Base-by-base conservation (phyloP, 2,113 vertebrate species). In the Monarcha castaneiventris region DNA sequence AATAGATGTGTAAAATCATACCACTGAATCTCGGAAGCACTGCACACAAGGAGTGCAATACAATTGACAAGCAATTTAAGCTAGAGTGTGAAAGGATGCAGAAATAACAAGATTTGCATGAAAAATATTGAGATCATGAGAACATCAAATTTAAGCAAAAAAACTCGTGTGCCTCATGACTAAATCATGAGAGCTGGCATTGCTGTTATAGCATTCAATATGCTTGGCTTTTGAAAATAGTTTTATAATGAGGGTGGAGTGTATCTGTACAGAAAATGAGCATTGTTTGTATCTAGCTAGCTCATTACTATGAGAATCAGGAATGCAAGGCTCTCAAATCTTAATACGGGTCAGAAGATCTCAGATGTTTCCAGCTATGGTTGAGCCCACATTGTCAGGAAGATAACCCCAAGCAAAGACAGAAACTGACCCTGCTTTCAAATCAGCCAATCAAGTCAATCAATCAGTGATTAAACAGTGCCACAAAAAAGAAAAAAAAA, bases 71-170 rank as follows among this genome's bases (percentile, higher is more conserved):
- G 97, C 97, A 98, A 98, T 98, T 98, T 98, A 97, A 98, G 90
- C 95, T 96, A 69, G 76, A 98, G 96, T 96, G 96, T 97, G 98
- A 98, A 98, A 97, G 97, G 97, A 98, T 97, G 97, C 97, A 98
- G 97, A 98, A 98, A 98, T 98, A 98, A 98, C 97, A 97, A 98
- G 98, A 98, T 98, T 98, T 98, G 98, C 98, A 98, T 98, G 97
- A 98, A 98, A 98, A 98, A 98, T 97, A 98, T 98, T 98, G 97
- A 98, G 97, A 98, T 98, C 96, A 97, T 96, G 97, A 97, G 97
- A 98, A 98, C 98, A 98, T 98, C 96, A 97, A 97, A 98, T 98
- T 98, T 98, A 98, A 98, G 98, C 67, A 26, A 96, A 98, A 98
- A 98, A 98, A 96, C 91, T 97, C 81, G 18, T 97, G 97, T 97